A percentile compares a stretch with the other conserved stretches of the same genome.
phyloP scores from a whole-genome alignment of 2,797 vertebrate species.

The Malacoctenus gilli region DNA sequence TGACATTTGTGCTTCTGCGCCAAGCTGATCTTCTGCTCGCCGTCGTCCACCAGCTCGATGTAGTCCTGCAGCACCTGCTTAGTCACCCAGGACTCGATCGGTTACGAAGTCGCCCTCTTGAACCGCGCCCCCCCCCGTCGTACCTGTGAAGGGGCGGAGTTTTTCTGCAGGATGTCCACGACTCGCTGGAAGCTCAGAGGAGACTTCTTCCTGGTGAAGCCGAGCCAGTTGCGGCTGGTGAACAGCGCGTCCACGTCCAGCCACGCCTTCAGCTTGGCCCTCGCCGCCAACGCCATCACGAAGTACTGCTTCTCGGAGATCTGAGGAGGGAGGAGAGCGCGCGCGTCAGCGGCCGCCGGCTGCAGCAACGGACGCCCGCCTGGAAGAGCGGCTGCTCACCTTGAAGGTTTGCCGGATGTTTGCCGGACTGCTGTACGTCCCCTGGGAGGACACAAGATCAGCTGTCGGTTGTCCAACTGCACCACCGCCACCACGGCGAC shows the following conservation, averaged over 20 bases:
- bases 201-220: constrained; percentile 91
- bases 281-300: constrained; percentile 89
- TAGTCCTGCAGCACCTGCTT: constrained; percentile 93
- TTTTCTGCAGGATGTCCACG: constrained; percentile 94
- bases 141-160: constrained; percentile 91
- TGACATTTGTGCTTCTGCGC: constrained; percentile 96
- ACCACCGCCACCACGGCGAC: too few relatives aligned
- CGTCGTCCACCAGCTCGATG: constrained; percentile 88
- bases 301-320: constrained; percentile 95
- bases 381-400: constrained; percentile 72
- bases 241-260: constrained; percentile 92
- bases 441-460: constrained; percentile 76
- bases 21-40: constrained; percentile 85
- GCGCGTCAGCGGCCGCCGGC: background rate
- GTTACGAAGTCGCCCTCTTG: too few relatives aligned
- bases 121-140: background rate
- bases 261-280: constrained; percentile 94
- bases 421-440: constrained; percentile 90
- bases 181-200: constrained; percentile 92
- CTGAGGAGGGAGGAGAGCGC: constrained; percentile 71
- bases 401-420: constrained; percentile 95
- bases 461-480: too few relatives aligned
- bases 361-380: too few relatives aligned
- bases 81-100: too few relatives aligned
- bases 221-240: constrained; percentile 93